A percentile compares a stretch with the other conserved stretches of the same genome.
Conservation (phyloP, 1,140 invertebrate genomes). For the Brachystomella parvula region DNA sequence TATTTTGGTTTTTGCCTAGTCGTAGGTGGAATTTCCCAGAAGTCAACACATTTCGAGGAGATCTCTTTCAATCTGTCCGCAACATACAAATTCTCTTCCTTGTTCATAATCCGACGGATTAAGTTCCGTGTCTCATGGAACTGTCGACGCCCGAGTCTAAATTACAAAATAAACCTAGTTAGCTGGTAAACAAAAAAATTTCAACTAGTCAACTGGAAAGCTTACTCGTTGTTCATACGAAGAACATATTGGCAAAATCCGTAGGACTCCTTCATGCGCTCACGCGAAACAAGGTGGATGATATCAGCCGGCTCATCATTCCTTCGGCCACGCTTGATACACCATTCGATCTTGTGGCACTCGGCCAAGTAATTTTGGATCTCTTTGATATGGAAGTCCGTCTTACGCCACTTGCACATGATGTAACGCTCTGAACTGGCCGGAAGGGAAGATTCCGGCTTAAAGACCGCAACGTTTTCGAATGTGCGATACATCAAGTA, state of each 20-base stretch:
- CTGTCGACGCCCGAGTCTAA: too few relatives aligned
- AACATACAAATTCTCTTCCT: too few relatives aligned
- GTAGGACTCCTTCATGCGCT: conserved; percentile 56
- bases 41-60: too few relatives aligned
- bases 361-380: conserved; percentile 1
- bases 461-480: too few relatives aligned
- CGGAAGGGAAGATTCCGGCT: conserved; percentile 83
- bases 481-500: too few relatives aligned
- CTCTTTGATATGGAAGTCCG: background rate
- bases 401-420: conserved; percentile 65
- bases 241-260: conserved; percentile 68
- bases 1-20: too few relatives aligned
- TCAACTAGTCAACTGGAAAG: background rate
- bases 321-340: background rate
- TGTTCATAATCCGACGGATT: too few relatives aligned
- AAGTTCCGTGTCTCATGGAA: too few relatives aligned
- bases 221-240: conserved; percentile 3
- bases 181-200: background rate
- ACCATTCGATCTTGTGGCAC: conserved; percentile 18
- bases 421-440: conserved; percentile 97
- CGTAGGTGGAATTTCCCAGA: too few relatives aligned
- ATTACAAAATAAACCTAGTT: too few relatives aligned
- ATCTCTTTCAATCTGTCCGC: too few relatives aligned
- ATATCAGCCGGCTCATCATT: conserved; percentile 44
- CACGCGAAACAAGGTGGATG: conserved; percentile 58